Evolutionary conservation across 1,140 invertebrate species (phyloP).

Genomic region (Muscidifurax raptorellus): DNA sequence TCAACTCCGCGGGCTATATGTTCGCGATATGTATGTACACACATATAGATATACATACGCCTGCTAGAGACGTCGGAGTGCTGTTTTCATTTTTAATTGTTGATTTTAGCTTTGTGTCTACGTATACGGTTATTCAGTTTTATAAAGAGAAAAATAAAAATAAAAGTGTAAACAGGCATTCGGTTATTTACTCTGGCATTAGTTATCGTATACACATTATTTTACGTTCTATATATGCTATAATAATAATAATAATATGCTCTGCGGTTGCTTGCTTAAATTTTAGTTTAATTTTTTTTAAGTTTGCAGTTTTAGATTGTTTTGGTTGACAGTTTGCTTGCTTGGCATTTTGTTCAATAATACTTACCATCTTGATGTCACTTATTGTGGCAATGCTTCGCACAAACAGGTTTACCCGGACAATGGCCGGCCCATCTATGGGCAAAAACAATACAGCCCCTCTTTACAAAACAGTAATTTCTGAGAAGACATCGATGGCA

Average conservation of each 20-base stretch:
- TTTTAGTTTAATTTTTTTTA: not conserved
- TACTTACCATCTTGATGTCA: constrained; percentile 99
- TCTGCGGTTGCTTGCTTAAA: not conserved
- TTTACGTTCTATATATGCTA: constrained; percentile 13
- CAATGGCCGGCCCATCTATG: constrained; percentile 93
- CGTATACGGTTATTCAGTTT: not conserved
- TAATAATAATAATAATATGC: no score
- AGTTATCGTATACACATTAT: constrained; percentile 35
- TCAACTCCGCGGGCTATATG: not conserved
- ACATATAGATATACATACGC: constrained; percentile 10
- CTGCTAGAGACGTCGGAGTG: constrained; percentile 42
- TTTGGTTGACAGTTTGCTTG: constrained; percentile 43
- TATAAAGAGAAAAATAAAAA: not conserved
- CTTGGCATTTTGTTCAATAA: constrained; percentile 44
- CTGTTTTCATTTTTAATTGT: constrained; percentile 30
- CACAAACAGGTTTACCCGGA: constrained; percentile 97
- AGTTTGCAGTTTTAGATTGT: constrained; percentile 1
- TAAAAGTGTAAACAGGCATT: constrained; percentile 40
- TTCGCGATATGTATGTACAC: constrained; percentile 13
- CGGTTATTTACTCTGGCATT: constrained; percentile 27
- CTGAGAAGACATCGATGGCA: constrained; percentile 43
- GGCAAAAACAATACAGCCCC: constrained; percentile 75
- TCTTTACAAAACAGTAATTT: constrained; percentile 69
- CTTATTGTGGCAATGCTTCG: constrained; percentile 97
- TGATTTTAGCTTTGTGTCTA: constrained; percentile 3